Evolutionary conservation across 2,888 invertebrate species (phyloP), one percentile per base, ranked within the genome.

Genomic region (Apamea monoglypha): DNA sequence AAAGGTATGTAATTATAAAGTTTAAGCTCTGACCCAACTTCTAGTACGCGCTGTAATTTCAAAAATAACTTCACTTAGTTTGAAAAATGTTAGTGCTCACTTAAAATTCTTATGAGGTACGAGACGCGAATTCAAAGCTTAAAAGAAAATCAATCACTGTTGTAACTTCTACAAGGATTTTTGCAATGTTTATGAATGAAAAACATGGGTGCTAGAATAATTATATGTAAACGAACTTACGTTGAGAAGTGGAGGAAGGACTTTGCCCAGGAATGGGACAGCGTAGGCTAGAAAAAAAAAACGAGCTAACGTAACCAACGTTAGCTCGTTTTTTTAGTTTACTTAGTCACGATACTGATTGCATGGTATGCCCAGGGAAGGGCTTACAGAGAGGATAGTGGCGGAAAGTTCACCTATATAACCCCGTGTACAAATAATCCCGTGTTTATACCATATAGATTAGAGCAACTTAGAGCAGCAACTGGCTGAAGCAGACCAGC

Each of bases 1-100:
- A 86, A 88, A 84, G 80, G 88, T 81, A 83, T 86, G 88, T 88
- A 88, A 88, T 88, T 88, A 89, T 84, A 86, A 89, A 88, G 88
- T 88, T 88, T 87, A 66, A 78, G 76, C 76, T 78, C 73, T 80
- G 80, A 84, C 82, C 84, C 25, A 89, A 88, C 80, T 89, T 89
- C 76, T 36, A 61, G 73, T 76, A 72, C 70, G 79, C 80, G 78
- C 70, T 78, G 80, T 88, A 84, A 88, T 89, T 84, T 81, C 61
- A 77, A 83, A 86, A 88, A 83, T 84, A 89, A 83, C 76, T 88
- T 80, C 29, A 74, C 73, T 82, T 75, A 80, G 70, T 84, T 86
- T 74, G 74, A 89, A 82, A 87, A 89, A 86, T 82, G 40, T 88
- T 80, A 72, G 81, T 84, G 61, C 56, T 18, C 56, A 56, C 76